These are phyloP conservation scores for Bombus huntii DNA, from an alignment of 1,140 invertebrate species.

Conservation along the genomic window DNA sequence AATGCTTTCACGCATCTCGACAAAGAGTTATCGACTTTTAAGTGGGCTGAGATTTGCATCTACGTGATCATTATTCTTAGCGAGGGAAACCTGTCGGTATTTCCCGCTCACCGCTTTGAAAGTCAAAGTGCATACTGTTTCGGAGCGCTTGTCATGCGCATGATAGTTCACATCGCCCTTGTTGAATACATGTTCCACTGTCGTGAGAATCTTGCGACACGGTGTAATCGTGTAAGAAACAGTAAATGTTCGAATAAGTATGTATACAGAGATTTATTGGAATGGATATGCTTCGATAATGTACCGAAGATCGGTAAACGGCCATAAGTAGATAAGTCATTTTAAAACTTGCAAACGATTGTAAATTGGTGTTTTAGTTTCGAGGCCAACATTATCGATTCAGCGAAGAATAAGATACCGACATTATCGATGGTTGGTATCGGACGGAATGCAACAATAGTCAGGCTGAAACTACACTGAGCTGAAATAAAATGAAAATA, in stretches of 20 bases:
- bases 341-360: background rate
- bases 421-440: background rate
- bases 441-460: background rate
- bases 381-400: background rate
- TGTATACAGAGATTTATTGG: too few relatives aligned
- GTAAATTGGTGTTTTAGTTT: background rate
- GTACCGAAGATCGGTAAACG: background rate
- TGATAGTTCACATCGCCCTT: conserved; percentile 20
- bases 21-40: conserved; percentile 47
- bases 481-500: background rate
- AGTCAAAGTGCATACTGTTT: conserved; percentile 45
- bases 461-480: too few relatives aligned
- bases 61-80: conserved; percentile 57
- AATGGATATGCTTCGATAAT: background rate
- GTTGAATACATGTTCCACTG: background rate
- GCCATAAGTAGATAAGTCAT: background rate
- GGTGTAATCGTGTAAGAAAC: background rate
- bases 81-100: conserved; percentile 30
- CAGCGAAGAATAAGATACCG: background rate
- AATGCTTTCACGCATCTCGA: conserved; percentile 35
- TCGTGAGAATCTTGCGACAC: background rate
- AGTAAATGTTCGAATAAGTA: background rate
- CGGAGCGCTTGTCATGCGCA: conserved; percentile 30
- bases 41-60: conserved; percentile 61
- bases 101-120: conserved; percentile 28